A percentile compares a stretch with the other conserved stretches of the same genome.
phyloP scores from a whole-genome alignment of 2,797 vertebrate species.

The Sardinella longiceps region DNA sequence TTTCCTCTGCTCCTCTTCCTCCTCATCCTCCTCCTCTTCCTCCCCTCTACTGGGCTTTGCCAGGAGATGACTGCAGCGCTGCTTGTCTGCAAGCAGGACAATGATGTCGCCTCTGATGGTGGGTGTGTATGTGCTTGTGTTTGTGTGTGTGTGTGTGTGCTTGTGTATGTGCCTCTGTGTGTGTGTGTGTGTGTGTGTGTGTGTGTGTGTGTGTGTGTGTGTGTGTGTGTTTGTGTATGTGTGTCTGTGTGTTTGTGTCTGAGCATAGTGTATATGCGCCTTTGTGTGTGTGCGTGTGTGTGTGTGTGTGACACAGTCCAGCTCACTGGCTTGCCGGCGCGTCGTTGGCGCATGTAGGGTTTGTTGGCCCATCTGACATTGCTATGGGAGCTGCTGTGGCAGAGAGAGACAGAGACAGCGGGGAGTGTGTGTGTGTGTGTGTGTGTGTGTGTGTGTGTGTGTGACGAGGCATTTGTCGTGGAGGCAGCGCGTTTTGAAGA shows the following conservation, averaged over 20 bases:
- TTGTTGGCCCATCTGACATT: slow-evolving; percentile 12
- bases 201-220: background rate
- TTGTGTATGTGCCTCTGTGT: background rate
- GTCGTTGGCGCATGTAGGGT: background rate
- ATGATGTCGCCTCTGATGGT: background rate
- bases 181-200: background rate
- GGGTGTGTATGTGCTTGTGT: no score
- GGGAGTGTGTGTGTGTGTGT: no score
- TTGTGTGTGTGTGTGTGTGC: background rate
- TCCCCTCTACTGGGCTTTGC: slow-evolving; percentile 26
- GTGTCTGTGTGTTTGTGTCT: background rate
- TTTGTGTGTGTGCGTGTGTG: background rate
- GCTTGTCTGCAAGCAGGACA: slow-evolving; percentile 20
- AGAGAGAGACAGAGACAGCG: no score
- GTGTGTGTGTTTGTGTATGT: background rate
- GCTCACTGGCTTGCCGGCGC: background rate
- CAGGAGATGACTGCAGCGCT: slow-evolving; percentile 43
- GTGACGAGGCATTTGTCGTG: background rate
- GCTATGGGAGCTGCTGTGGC: background rate
- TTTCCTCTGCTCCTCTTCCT: slow-evolving; percentile 22
- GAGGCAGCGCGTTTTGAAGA: background rate
- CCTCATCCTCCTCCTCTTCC: slow-evolving; percentile 20
- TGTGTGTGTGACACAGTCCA: background rate
- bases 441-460: no score
- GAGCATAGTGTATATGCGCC: background rate